Percentiles rank a stretch among this genome's conserved stretches.
Conservation (phyloP, 2,113 vertebrate species). For the Oncorhynchus mykiss region DNA sequence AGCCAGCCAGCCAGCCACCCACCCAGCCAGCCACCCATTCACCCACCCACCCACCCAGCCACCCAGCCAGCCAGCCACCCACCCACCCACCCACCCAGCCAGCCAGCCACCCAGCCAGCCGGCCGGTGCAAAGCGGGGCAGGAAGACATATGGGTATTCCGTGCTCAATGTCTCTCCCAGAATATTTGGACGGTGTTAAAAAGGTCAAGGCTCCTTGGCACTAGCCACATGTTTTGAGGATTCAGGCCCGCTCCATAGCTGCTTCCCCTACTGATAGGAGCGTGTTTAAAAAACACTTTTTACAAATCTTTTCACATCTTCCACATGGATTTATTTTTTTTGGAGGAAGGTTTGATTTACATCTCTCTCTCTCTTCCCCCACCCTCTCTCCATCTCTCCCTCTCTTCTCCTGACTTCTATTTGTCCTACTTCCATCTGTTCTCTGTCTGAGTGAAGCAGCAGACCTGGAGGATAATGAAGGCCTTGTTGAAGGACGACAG, state of each 20-base stretch:
- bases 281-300: conserved; percentile 1
- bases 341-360: not conserved
- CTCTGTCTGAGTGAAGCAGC: no score
- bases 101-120: no score
- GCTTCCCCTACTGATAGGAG: not conserved
- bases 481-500: no score
- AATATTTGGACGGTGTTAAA: conserved; percentile 29
- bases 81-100: no score
- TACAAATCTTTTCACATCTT: not conserved
- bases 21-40: no score
- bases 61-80: no score
- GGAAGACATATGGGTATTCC: not conserved
- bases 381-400: not conserved
- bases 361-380: not conserved
- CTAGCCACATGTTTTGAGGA: conserved; percentile 4
- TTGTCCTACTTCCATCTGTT: conserved; percentile 11
- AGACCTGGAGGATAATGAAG: no score
- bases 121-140: not conserved
- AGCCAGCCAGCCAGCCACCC: no score
- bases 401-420: conserved; percentile 10
- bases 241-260: conserved; percentile 13
- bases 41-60: no score
- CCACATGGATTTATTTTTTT: not conserved
- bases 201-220: conserved; percentile 34
- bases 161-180: conserved; percentile 20